Percentiles rank a stretch among this genome's conserved stretches.
Conservation (phyloP, 2,113 vertebrate species). For the Corythornis madagascariensis region DNA sequence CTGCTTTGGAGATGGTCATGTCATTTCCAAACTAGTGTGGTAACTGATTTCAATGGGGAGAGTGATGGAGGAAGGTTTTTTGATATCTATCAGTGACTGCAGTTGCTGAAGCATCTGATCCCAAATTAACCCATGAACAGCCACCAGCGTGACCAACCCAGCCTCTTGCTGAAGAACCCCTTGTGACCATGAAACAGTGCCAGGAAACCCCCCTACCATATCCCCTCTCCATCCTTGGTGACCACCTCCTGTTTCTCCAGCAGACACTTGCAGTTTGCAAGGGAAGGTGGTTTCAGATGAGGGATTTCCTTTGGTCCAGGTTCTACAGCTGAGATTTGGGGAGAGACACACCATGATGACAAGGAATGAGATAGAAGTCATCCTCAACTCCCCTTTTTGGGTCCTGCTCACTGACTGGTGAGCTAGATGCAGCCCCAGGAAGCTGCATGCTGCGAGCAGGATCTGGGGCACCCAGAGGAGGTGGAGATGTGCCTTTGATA, state of each 20-base stretch:
- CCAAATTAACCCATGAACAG: background rate
- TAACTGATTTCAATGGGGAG: background rate
- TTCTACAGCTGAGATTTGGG: background rate
- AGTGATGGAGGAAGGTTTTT: background rate
- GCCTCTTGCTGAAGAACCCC: background rate
- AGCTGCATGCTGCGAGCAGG: fast-evolving
- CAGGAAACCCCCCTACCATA: background rate
- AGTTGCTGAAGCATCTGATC: background rate
- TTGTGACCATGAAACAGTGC: background rate
- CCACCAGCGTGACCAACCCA: background rate
- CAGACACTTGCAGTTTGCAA: background rate
- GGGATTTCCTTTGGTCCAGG: background rate
- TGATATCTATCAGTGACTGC: background rate
- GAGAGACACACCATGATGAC: fast-evolving
- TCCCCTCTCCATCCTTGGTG: background rate
- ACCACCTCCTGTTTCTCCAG: background rate
- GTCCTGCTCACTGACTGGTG: background rate
- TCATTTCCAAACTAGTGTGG: background rate
- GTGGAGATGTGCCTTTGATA: background rate
- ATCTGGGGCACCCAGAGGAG: background rate
- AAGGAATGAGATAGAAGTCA: background rate
- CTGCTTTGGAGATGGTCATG: background rate
- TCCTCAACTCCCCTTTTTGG: background rate
- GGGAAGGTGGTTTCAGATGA: background rate
- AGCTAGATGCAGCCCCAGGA: background rate